phyloP scores from a whole-genome alignment of 1,140 invertebrate species.

The Drosophila burlai region DNA sequence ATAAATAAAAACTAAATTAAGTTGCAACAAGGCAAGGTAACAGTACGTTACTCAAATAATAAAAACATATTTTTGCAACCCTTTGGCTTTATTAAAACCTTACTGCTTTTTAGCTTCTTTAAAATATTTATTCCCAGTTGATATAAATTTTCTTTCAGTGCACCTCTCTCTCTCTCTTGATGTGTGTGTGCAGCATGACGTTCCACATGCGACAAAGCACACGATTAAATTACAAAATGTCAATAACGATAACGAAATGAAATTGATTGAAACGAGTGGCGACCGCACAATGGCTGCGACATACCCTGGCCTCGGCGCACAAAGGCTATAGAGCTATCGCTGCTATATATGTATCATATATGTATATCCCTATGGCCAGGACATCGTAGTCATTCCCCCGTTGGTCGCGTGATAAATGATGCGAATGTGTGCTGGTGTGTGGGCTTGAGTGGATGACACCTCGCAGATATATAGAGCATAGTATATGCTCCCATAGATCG shows the following conservation, averaged over 20 bases:
- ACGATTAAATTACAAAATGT: constrained; percentile 81
- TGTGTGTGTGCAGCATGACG: constrained; percentile 46
- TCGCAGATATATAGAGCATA: constrained; percentile 35
- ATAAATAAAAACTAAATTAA: no score
- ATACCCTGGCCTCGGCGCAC: constrained; percentile 16
- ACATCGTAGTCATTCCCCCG: constrained; percentile 22
- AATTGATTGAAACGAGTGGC: constrained; percentile 80
- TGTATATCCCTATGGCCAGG: neutral
- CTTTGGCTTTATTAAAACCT: neutral
- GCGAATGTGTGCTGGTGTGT: constrained; percentile 38
- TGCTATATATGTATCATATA: neutral
- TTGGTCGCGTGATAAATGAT: constrained; percentile 70
- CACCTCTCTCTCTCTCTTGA: constrained; percentile 5
- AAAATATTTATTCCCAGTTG: no score
- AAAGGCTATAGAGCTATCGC: constrained; percentile 14
- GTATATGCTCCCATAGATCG: constrained; percentile 42
- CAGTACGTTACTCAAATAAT: no score
- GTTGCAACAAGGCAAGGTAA: no score
- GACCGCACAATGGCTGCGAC: constrained; percentile 58
- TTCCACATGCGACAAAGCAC: constrained; percentile 69
- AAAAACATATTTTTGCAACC: no score
- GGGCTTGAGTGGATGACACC: constrained; percentile 59
- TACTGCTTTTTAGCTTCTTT: neutral
- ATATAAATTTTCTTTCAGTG: constrained; percentile 12
- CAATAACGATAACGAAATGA: constrained; percentile 80